Evolutionary conservation across 2,113 vertebrate genomes (phyloP).

Genomic region (Scomber japonicus): DNA sequence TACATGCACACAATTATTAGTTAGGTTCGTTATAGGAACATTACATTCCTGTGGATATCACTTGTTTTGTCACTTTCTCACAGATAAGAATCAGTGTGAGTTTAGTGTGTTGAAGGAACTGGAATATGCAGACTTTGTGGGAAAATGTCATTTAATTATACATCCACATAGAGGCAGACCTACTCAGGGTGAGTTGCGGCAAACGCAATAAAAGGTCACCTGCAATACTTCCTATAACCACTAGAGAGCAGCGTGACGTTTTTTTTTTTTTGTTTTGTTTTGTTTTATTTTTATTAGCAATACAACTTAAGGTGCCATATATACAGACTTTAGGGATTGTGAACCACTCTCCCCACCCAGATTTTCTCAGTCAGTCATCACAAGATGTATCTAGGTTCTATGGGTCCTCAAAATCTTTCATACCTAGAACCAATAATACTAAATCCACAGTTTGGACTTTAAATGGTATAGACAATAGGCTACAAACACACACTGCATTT

Average conservation of each 20-base stretch:
- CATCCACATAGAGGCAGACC: neutral
- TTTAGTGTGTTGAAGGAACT: slow-evolving; percentile 40
- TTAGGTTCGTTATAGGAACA: slow-evolving; percentile 8
- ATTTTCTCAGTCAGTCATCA: no score
- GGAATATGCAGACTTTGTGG: slow-evolving; percentile 19
- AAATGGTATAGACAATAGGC: neutral
- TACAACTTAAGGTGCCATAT: neutral
- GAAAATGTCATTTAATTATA: neutral
- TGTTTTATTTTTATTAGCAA: neutral
- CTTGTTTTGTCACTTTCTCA: slow-evolving; percentile 3
- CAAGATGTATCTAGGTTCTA: neutral
- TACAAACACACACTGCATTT: no score
- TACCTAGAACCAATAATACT: neutral
- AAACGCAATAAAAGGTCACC: neutral
- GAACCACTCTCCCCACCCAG: no score
- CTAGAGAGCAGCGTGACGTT: slow-evolving; percentile 19
- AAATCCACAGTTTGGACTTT: neutral
- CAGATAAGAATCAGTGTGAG: neutral
- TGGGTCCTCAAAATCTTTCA: neutral
- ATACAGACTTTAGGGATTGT: neutral
- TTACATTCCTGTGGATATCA: neutral
- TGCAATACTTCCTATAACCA: slow-evolving; percentile 29
- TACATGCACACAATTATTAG: slow-evolving; percentile 45
- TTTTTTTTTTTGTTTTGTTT: no score
- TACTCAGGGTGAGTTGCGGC: neutral